A percentile compares a stretch with the other conserved stretches of the same genome.
Conservation (phyloP, 2,888 invertebrate species). For the Aquatica leii region DNA sequence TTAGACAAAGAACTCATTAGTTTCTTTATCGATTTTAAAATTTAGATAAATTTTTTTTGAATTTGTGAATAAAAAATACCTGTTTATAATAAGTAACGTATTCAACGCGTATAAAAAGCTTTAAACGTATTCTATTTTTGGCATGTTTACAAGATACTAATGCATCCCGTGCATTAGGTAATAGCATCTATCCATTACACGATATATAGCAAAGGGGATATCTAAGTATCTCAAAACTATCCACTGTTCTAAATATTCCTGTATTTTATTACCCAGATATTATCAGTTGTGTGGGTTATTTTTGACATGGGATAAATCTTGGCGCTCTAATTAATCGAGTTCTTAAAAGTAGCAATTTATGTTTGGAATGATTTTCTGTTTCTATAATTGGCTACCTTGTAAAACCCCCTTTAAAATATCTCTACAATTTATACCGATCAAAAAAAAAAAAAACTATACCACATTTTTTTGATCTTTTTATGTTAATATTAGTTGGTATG, state of each 20-base stretch:
- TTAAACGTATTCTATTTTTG: slow-evolving; percentile 47
- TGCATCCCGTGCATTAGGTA: slow-evolving; percentile 50
- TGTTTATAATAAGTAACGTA: background rate
- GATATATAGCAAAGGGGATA: slow-evolving; percentile 44
- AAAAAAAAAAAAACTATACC: slow-evolving; percentile 18
- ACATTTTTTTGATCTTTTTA: slow-evolving; percentile 21
- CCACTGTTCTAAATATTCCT: slow-evolving; percentile 57
- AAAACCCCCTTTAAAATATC: slow-evolving; percentile 31
- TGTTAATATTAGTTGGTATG: background rate
- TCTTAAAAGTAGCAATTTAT: slow-evolving; percentile 47
- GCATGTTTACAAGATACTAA: slow-evolving; percentile 47
- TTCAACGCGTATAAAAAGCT: slow-evolving; percentile 4
- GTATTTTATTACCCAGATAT: slow-evolving; percentile 60
- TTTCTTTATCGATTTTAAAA: too few species aligned
- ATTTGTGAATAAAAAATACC: slow-evolving; percentile 1
- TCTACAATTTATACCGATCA: slow-evolving; percentile 28
- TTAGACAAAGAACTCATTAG: too few species aligned
- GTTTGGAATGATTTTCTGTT: slow-evolving; percentile 44
- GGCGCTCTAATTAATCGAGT: slow-evolving; percentile 58
- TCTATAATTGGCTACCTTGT: slow-evolving; percentile 52
- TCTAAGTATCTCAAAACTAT: slow-evolving; percentile 45
- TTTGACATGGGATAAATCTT: slow-evolving; percentile 60
- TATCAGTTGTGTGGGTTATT: slow-evolving; percentile 60
- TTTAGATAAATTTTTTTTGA: too few species aligned
- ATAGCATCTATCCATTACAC: slow-evolving; percentile 53